Percentiles rank a stretch among this genome's conserved stretches.
Evolutionary conservation across 2,113 vertebrate species (phyloP).

Genomic region (Bungarus multicinctus): DNA sequence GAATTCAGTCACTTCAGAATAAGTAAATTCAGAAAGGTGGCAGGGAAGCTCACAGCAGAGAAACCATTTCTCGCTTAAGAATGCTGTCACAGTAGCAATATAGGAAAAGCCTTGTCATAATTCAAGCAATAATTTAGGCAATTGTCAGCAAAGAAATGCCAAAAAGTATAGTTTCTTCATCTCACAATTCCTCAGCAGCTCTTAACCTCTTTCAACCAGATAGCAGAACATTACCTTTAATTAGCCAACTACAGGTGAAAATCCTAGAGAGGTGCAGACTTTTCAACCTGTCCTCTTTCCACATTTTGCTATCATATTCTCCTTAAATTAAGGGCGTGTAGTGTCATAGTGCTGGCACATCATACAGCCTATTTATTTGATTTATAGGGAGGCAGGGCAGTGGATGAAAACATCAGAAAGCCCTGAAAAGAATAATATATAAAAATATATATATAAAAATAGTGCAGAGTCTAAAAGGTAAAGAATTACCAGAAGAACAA

Average conservation of each 20-base stretch:
- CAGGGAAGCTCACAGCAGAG: background rate
- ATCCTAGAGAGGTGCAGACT: background rate
- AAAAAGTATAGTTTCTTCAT: background rate
- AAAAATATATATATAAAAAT: background rate
- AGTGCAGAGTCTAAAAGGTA: background rate
- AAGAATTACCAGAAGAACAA: background rate
- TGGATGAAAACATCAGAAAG: background rate
- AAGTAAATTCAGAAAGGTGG: background rate
- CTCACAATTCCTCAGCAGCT: background rate
- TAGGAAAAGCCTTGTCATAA: background rate
- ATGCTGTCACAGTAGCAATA: background rate
- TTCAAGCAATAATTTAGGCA: background rate
- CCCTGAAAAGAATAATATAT: background rate
- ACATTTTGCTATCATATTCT: background rate
- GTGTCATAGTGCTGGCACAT: background rate
- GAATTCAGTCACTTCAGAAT: background rate
- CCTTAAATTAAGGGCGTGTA: background rate
- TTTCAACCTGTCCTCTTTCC: background rate
- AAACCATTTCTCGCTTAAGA: background rate
- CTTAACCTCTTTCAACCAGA: background rate
- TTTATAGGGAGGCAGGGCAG: background rate
- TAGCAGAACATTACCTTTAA: background rate
- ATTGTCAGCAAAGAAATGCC: background rate
- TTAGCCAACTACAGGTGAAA: background rate
- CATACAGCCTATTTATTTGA: background rate